phyloP scores from a whole-genome alignment of 2,888 invertebrate species.

The Acanthosepion lycidas region DNA sequence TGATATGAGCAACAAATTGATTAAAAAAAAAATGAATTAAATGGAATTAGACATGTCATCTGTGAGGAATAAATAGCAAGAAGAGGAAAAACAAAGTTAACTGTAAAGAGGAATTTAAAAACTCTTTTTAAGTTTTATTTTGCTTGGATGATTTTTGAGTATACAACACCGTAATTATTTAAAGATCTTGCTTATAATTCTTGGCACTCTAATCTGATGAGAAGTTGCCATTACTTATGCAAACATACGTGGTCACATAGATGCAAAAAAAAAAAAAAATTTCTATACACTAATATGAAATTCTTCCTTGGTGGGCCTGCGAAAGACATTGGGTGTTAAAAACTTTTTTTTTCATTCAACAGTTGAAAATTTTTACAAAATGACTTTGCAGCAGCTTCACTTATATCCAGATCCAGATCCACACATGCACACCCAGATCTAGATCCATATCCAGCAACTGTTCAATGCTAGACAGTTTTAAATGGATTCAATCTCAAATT shows the following conservation, averaged over 20 bases:
- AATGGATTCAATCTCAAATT: background rate
- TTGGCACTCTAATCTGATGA: background rate
- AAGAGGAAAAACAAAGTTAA: background rate
- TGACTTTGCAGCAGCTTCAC: background rate
- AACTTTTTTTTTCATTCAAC: background rate
- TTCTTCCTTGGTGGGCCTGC: background rate
- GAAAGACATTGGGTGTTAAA: background rate
- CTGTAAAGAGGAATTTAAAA: background rate
- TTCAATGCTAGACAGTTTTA: background rate
- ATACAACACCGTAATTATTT: background rate
- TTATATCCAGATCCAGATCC: background rate
- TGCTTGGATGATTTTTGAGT: background rate
- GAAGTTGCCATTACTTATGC: background rate
- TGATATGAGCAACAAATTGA: conserved; percentile 2
- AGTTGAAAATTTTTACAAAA: background rate
- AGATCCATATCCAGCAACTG: background rate
- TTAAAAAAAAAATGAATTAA: background rate
- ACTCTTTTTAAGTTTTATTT: background rate
- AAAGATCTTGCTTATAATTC: background rate
- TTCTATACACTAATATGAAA: background rate
- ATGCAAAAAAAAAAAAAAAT: no score
- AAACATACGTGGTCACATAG: background rate
- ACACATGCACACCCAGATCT: background rate
- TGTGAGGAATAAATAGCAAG: background rate
- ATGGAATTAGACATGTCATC: conserved; percentile 6